A percentile compares a stretch with the other conserved stretches of the same genome.
Evolutionary conservation across 2,113 vertebrate genomes (phyloP).

Genomic region (Mionectes macconnelli): DNA sequence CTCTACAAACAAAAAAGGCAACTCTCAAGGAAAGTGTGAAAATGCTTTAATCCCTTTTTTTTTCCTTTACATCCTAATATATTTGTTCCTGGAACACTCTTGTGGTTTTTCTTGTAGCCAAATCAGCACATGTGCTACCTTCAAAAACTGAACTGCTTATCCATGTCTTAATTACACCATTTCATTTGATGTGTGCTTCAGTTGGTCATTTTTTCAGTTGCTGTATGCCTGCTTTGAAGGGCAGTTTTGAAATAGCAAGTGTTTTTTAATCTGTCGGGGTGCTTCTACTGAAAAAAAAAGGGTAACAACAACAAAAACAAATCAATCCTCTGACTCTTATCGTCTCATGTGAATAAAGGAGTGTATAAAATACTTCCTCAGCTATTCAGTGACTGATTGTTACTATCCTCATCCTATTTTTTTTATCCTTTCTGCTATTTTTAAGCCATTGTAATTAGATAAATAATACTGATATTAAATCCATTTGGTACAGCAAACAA

Average conservation of each 20-base stretch:
- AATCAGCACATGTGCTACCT: not conserved
- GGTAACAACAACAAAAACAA: not conserved
- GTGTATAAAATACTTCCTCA: not conserved
- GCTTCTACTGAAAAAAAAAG: not conserved
- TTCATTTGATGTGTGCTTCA: not conserved
- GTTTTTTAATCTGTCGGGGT: not conserved
- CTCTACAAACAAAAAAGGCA: not conserved
- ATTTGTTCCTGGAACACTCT: not conserved
- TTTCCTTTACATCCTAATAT: not conserved
- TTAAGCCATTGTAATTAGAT: not conserved
- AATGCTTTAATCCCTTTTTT: not conserved
- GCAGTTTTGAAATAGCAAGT: not conserved
- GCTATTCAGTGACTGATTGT: not conserved
- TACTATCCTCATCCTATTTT: not conserved
- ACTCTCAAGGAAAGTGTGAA: not conserved
- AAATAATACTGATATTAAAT: not conserved
- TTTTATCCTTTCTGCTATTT: not conserved
- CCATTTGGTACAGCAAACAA: not conserved
- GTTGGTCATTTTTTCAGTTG: not conserved
- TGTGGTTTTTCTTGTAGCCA: not conserved
- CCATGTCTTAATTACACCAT: not conserved
- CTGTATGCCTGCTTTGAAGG: not conserved
- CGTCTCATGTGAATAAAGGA: not conserved
- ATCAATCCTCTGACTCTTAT: not conserved
- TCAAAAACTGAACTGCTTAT: not conserved